Base-by-base conservation (phyloP, 2,797 vertebrate genomes). In the Anguilla marmorata region DNA sequence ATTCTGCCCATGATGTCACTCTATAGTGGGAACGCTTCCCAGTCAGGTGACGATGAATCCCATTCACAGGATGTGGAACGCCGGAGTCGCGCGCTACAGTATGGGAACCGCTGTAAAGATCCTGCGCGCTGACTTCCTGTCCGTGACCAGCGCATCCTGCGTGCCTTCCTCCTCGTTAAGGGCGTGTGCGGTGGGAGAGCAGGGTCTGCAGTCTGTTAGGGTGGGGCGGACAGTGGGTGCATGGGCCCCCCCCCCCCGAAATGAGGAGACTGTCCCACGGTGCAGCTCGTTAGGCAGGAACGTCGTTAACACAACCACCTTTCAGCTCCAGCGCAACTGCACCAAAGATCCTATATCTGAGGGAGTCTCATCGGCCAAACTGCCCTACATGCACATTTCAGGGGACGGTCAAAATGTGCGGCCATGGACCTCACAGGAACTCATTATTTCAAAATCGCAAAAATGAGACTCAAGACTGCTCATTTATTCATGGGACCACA, bases 21-120 rank as follows among this genome's bases (percentile, higher is more conserved):
- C 14, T 37, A 9, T 19, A 9, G 27, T 56, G 19, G 14, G 21
- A 52, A 24, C 48, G 16, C 88, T 87, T 84, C 85, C 58, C 63
- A 4, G 56, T 90, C 69, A 86, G 76, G 85, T 95, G 93, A 94
- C 74, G 11, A 92, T 92, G 89, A 63, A 52, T 7, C 87, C 88
- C 91, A 90, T 95, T 93, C 37, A 93, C 50, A 88, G 93, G 91
- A 91, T 93, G 89, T 88, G 79, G 74, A 56, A 7, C 54, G 9
- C 41, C 33, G 14, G 50, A 9, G 54, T 27, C 37, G 79, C n/a
- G 14, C 54, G 21, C 41, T 54, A 41, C 54, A 33, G 24, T 37
- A 87, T 58, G 69, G 30, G 33, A 41, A 56, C 76, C 27, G 11
- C 54, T 60, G 52, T 41, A 30, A 0, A 27, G 6, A 11, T 86